Evolutionary conservation across 2,888 invertebrate genomes (phyloP).

Genomic region (Adelphocoris suturalis): DNA sequence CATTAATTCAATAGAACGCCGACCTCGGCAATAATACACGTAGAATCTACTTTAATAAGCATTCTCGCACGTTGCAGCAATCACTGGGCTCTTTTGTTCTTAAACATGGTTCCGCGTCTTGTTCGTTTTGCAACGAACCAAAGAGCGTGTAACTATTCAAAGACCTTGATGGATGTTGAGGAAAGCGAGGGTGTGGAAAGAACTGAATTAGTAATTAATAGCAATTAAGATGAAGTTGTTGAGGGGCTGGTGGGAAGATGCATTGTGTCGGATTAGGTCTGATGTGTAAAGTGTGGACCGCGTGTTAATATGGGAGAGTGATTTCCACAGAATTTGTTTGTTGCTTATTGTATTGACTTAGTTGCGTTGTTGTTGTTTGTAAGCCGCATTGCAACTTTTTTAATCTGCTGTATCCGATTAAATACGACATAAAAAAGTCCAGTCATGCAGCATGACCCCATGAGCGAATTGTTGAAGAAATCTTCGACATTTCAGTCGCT

Average conservation of each 20-base stretch:
- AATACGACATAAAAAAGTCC: too few species aligned
- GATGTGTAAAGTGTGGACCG: neutral
- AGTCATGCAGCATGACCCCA: too few species aligned
- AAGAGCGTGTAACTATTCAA: neutral
- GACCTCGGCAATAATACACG: neutral
- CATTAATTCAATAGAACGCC: neutral
- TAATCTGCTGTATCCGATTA: too few species aligned
- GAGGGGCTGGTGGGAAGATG: neutral
- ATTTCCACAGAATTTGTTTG: too few species aligned
- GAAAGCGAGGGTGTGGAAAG: neutral
- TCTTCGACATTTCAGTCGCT: too few species aligned
- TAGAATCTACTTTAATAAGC: neutral
- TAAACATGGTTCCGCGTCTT: neutral
- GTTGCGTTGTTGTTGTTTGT: too few species aligned
- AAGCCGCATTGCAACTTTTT: too few species aligned
- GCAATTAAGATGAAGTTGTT: neutral
- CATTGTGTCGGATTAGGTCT: neutral
- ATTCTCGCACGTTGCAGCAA: neutral
- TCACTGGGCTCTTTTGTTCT: neutral
- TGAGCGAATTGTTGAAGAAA: too few species aligned
- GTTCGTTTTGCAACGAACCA: slow-evolving; percentile 6
- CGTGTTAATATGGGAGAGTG: too few species aligned
- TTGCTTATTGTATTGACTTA: too few species aligned
- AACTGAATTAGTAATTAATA: neutral
- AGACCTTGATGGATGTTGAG: neutral